Percentiles rank a stretch among this genome's conserved stretches.
These are phyloP conservation scores for Coreius guichenoti DNA, from an alignment of 2,797 vertebrate genomes.

Conservation along the genomic window DNA sequence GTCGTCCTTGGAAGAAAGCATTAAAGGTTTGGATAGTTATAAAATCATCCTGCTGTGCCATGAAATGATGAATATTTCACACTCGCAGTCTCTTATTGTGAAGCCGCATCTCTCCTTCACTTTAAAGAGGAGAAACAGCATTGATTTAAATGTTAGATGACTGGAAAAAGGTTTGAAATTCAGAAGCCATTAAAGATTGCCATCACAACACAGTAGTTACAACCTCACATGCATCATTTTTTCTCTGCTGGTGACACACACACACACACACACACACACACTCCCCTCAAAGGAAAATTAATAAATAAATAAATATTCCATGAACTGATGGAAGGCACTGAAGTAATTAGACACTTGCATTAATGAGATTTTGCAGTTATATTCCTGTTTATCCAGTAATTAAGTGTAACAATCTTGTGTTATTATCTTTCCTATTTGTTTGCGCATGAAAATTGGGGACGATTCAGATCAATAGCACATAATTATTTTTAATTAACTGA, in stretches of 20 bases:
- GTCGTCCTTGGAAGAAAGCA: constrained; percentile 67
- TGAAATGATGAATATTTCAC: constrained; percentile 70
- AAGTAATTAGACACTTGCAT: constrained; percentile 38
- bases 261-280: constrained; percentile 7
- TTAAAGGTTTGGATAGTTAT: constrained; percentile 77
- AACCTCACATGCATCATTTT: not conserved
- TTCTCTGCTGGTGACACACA: not conserved
- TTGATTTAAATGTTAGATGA: constrained; percentile 56
- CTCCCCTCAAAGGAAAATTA: not conserved
- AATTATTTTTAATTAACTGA: constrained; percentile 42
- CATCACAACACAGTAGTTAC: constrained; percentile 28
- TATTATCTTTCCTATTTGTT: constrained; percentile 47
- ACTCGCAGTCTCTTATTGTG: constrained; percentile 60
- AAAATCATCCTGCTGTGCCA: constrained; percentile 70
- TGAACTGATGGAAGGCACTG: constrained; percentile 35
- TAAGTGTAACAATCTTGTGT: constrained; percentile 43
- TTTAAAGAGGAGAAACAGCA: constrained; percentile 59
- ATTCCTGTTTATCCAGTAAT: constrained; percentile 46
- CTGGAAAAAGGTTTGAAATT: constrained; percentile 10
- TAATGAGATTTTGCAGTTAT: constrained; percentile 35
- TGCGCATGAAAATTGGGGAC: constrained; percentile 31
- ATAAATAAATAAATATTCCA: constrained; percentile 37
- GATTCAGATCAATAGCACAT: constrained; percentile 27
- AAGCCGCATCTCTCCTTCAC: constrained; percentile 62
- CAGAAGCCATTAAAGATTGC: constrained; percentile 37